phyloP scores from a whole-genome alignment of 2,888 invertebrate genomes.

The Zygogramma bicolorata region DNA sequence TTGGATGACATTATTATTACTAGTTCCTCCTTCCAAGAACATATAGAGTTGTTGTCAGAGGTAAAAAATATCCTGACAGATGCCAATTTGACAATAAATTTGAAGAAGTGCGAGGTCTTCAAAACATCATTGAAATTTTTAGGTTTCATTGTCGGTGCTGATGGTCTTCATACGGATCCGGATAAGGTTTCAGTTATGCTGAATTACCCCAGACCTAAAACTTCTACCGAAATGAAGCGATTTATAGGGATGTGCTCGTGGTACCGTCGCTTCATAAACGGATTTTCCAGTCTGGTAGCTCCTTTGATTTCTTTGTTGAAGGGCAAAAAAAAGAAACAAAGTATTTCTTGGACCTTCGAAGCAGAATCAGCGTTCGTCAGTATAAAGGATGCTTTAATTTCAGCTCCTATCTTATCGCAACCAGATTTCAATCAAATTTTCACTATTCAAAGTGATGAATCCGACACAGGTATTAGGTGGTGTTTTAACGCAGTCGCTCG shows the following conservation, averaged over 20 bases:
- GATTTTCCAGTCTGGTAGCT: conserved; percentile 47
- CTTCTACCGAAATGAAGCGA: conserved; percentile 49
- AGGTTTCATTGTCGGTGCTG: conserved; percentile 45
- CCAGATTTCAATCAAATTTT: conserved; percentile 51
- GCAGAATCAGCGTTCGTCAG: conserved; percentile 45
- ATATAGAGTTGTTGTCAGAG: background rate
- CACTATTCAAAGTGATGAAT: conserved; percentile 50
- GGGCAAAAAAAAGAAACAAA: conserved; percentile 42
- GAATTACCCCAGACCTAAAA: conserved; percentile 46
- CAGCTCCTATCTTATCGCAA: conserved; percentile 45
- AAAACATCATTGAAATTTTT: conserved; percentile 45
- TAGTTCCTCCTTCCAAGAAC: background rate
- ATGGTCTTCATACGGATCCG: conserved; percentile 46
- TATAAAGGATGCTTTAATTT: conserved; percentile 47
- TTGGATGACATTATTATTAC: background rate
- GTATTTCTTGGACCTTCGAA: conserved; percentile 43
- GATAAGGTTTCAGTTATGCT: conserved; percentile 49
- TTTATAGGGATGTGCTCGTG: conserved; percentile 52
- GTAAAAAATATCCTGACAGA: background rate
- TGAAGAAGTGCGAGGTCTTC: conserved; percentile 40
- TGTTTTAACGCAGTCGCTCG: conserved; percentile 44
- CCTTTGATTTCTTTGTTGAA: conserved; percentile 39
- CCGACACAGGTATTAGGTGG: conserved; percentile 1
- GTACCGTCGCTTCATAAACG: conserved; percentile 46
- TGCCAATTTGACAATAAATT: conserved; percentile 46